Evolutionary conservation across 2,888 invertebrate genomes (phyloP).

Genomic region (Campaea margaritaria): DNA sequence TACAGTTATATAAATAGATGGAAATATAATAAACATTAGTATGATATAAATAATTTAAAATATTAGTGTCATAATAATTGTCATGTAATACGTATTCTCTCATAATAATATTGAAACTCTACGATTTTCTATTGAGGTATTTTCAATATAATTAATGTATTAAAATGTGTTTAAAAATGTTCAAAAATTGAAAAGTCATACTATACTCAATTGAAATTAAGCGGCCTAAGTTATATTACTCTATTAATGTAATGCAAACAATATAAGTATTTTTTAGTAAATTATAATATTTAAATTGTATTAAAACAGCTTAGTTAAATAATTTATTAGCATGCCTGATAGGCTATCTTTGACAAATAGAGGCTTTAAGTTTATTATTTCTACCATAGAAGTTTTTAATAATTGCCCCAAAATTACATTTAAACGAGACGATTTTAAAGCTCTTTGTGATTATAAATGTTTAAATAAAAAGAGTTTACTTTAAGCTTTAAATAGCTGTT

Average conservation of each 20-base stretch:
- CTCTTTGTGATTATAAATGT: slow-evolving; percentile 26
- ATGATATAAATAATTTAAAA: slow-evolving; percentile 22
- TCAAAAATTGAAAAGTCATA: slow-evolving; percentile 15
- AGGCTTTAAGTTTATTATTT: not conserved
- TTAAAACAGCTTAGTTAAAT: not conserved
- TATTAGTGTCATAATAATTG: slow-evolving; percentile 6
- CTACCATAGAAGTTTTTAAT: not conserved
- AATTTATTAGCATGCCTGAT: slow-evolving; percentile 60
- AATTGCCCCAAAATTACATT: slow-evolving; percentile 27
- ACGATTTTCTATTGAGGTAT: slow-evolving; percentile 27
- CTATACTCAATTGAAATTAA: slow-evolving; percentile 6
- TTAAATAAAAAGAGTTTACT: slow-evolving; percentile 39
- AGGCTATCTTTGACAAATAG: slow-evolving; percentile 32
- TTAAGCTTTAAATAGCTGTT: slow-evolving; percentile 44
- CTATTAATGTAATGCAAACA: not conserved
- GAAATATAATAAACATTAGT: slow-evolving; percentile 21
- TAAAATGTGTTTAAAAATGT: slow-evolving; percentile 13
- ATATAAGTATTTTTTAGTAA: not conserved
- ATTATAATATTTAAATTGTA: not conserved
- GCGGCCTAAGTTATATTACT: slow-evolving; percentile 23
- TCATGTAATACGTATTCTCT: slow-evolving; percentile 4
- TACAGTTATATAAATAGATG: slow-evolving; percentile 33
- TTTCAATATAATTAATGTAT: slow-evolving; percentile 7
- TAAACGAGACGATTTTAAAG: slow-evolving; percentile 18
- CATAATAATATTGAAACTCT: slow-evolving; percentile 17